A percentile compares a stretch with the other conserved stretches of the same genome.
These are phyloP conservation scores for Melanogrammus aeglefinus DNA, from an alignment of 2,797 vertebrate genomes.

Conservation along the genomic window DNA sequence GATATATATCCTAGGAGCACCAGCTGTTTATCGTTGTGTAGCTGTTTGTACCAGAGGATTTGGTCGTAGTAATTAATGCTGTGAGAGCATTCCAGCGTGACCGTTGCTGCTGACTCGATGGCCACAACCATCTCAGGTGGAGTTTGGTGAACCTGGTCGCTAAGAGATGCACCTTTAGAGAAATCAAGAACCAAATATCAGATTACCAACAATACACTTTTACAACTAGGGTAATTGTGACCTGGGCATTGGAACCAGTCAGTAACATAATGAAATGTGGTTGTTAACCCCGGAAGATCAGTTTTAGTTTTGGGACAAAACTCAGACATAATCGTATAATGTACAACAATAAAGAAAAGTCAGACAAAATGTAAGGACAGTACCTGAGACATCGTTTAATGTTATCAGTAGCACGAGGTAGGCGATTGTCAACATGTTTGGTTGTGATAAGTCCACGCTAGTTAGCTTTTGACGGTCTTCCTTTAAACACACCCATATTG, in stretches of 20 bases:
- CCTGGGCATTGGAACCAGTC: too few relatives aligned
- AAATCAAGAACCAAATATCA: neutral
- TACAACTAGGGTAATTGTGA: too few relatives aligned
- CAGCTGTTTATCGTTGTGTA: conserved; percentile 1
- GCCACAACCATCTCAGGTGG: conserved; percentile 26
- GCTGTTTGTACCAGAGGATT: conserved; percentile 61
- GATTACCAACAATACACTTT: too few relatives aligned
- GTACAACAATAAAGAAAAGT: neutral
- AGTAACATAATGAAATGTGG: too few relatives aligned
- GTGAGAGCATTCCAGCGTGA: conserved; percentile 45
- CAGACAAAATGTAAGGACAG: neutral
- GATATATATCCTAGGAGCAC: conserved; percentile 41
- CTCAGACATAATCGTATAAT: neutral
- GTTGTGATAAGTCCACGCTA: too few relatives aligned
- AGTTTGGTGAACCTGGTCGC: conserved; percentile 35
- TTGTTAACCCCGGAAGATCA: too few relatives aligned
- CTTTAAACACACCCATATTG: neutral
- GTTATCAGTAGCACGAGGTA: neutral
- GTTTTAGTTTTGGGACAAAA: too few relatives aligned
- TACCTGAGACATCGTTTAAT: neutral
- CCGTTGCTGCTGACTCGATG: neutral
- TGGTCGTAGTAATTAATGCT: neutral
- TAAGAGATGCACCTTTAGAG: conserved; percentile 31
- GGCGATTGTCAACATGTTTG: neutral
- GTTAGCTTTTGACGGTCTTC: neutral